Percentiles rank a stretch among this genome's conserved stretches.
phyloP scores from a whole-genome alignment of 2,888 invertebrate genomes.

The Calameuta idolon region DNA sequence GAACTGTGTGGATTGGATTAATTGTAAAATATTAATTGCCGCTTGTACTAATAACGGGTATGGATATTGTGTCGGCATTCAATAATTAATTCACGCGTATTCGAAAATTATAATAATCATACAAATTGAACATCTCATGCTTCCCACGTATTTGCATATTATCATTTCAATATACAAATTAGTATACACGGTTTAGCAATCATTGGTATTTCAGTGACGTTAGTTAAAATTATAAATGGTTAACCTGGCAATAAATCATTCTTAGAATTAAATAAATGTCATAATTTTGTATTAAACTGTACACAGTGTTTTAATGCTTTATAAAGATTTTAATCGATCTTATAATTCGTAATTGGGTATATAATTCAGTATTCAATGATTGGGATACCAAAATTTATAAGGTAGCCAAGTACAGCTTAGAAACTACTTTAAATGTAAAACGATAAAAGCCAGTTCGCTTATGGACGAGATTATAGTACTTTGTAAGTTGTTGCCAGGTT shows the following conservation, averaged over 20 bases:
- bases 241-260: neutral
- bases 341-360: neutral
- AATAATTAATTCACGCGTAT: neutral
- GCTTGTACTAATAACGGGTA: neutral
- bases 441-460: neutral
- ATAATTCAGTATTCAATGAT: neutral
- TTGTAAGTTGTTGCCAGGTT: neutral
- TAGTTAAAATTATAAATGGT: neutral
- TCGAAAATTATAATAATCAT: constrained; percentile 27
- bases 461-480: neutral
- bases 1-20: neutral
- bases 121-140: constrained; percentile 35
- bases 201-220: neutral
- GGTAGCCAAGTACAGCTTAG: neutral
- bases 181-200: neutral
- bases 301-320: neutral
- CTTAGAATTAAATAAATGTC: neutral
- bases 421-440: neutral
- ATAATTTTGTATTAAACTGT: neutral
- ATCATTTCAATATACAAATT: neutral
- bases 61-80: neutral
- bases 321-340: neutral
- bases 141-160: constrained; percentile 38
- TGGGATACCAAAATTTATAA: neutral
- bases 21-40: neutral